Conservation (phyloP, 2,888 invertebrate species). For the Apodemia mormo region DNA sequence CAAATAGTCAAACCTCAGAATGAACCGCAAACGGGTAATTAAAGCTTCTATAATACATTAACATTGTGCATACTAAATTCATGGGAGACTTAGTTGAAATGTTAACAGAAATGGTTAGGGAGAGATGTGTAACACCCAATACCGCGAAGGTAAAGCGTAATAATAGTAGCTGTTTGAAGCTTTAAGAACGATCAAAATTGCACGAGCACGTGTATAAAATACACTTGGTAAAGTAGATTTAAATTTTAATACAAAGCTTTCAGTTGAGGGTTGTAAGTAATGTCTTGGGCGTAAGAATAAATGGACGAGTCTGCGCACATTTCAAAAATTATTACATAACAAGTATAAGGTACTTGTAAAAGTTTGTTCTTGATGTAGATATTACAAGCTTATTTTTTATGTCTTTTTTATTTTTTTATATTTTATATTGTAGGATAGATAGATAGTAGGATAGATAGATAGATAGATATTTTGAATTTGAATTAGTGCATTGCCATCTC, state of each 20-base stretch:
- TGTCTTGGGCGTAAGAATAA: slow-evolving; percentile 71
- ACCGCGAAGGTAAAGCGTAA: slow-evolving; percentile 75
- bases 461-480: too few species aligned
- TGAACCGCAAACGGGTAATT: slow-evolving; percentile 74
- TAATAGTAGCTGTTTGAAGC: slow-evolving; percentile 76
- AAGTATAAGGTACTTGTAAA: not conserved
- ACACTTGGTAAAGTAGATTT: slow-evolving; percentile 82
- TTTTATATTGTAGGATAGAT: too few species aligned
- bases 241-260: slow-evolving; percentile 81
- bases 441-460: too few species aligned
- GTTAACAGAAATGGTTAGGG: slow-evolving; percentile 56
- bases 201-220: slow-evolving; percentile 80
- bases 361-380: too few species aligned
- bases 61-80: slow-evolving; percentile 74
- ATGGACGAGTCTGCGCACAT: slow-evolving; percentile 53
- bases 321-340: slow-evolving; percentile 24
- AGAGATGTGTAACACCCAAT: slow-evolving; percentile 74
- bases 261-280: slow-evolving; percentile 76
- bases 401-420: too few species aligned
- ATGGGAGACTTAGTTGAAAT: slow-evolving; percentile 68
- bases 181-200: slow-evolving; percentile 82
- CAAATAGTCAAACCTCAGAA: slow-evolving; percentile 58
- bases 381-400: too few species aligned
- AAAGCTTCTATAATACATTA: slow-evolving; percentile 77
- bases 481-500: too few species aligned